A percentile compares a stretch with the other conserved stretches of the same genome.
Evolutionary conservation across 2,113 vertebrate species (phyloP).

Genomic region (Hyperopisus bebe): DNA sequence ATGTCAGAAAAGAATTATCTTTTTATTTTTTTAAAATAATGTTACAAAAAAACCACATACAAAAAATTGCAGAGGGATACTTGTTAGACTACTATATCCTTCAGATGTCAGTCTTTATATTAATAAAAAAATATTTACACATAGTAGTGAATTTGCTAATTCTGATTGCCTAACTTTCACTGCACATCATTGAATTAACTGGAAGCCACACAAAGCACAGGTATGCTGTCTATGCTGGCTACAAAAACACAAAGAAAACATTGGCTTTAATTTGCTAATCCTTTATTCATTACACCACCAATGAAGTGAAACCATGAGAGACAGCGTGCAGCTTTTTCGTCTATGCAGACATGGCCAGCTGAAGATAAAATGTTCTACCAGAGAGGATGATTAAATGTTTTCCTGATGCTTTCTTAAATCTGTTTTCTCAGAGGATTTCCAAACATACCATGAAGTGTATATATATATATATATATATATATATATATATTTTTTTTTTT

Average conservation of each 20-base stretch:
- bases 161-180: background rate
- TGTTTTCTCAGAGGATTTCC: conserved; percentile 7
- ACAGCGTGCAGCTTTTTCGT: conserved; percentile 38
- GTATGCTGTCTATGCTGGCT: background rate
- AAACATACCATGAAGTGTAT: conserved; percentile 48
- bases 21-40: background rate
- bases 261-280: background rate
- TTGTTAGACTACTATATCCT: background rate
- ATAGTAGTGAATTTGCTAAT: background rate
- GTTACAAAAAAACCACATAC: background rate
- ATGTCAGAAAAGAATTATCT: background rate
- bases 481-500: conserved; percentile 67
- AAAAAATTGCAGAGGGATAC: background rate
- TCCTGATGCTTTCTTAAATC: conserved; percentile 38
- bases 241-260: background rate
- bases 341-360: conserved; percentile 54
- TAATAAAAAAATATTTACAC: background rate
- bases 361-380: conserved; percentile 48
- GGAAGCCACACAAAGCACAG: background rate
- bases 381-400: conserved; percentile 64
- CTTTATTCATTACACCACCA: conserved; percentile 32
- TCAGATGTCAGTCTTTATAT: background rate
- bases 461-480: conserved; percentile 61
- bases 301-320: conserved; percentile 31
- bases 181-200: background rate